phyloP scores from a whole-genome alignment of 2,113 vertebrate species.

The Tor tambroides region DNA sequence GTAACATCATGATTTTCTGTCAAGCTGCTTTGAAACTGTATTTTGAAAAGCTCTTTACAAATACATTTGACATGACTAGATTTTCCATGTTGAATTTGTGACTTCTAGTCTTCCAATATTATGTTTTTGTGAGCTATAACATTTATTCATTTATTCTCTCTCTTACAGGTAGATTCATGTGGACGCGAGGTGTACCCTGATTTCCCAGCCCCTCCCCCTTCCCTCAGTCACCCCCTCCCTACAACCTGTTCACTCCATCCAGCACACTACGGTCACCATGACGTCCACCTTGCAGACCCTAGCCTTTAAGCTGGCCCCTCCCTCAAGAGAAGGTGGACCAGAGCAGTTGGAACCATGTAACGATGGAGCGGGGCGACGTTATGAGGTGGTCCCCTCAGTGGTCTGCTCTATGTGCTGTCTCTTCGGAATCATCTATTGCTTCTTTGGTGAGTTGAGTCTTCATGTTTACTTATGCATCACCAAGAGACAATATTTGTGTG shows the following conservation, averaged over 20 bases:
- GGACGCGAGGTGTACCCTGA: conserved; percentile 66
- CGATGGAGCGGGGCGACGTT: conserved; percentile 78
- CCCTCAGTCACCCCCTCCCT: conserved; percentile 42
- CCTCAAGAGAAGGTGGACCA: conserved; percentile 75
- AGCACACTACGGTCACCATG: conserved; percentile 74
- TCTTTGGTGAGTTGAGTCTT: conserved; percentile 86
- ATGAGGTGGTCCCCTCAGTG: conserved; percentile 92
- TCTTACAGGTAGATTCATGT: conserved; percentile 66
- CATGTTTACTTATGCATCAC: background rate
- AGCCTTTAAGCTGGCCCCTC: conserved; percentile 81
- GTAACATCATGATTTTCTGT: too few species aligned
- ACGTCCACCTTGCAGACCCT: conserved; percentile 86
- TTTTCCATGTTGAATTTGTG: too few species aligned
- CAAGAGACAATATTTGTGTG: too few species aligned
- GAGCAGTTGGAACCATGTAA: conserved; percentile 81
- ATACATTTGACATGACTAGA: too few species aligned
- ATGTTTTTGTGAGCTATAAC: background rate
- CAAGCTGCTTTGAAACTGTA: too few species aligned
- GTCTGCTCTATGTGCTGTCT: conserved; percentile 98
- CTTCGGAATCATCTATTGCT: conserved; percentile 99
- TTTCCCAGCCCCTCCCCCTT: conserved; percentile 53
- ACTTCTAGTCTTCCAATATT: too few species aligned
- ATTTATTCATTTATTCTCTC: background rate
- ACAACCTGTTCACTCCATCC: background rate
- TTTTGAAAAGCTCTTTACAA: too few species aligned